Conservation (phyloP, 2,888 invertebrate genomes). For the Troides aeacus region DNA sequence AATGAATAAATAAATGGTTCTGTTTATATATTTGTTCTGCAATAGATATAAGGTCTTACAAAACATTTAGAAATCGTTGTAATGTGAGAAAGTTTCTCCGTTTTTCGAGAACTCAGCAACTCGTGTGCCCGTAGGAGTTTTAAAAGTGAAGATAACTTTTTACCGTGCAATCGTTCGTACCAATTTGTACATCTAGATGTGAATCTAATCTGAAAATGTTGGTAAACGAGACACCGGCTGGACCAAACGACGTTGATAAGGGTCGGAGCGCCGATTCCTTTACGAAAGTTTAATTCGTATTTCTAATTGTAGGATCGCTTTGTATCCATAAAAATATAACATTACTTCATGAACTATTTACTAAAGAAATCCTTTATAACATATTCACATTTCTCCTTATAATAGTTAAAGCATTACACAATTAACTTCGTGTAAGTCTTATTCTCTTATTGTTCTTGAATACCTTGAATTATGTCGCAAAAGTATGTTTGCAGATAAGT, state of each 20-base stretch:
- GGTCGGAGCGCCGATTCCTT: not conserved
- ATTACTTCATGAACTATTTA: not conserved
- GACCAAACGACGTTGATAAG: slow-evolving; percentile 4
- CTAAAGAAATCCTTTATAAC: not conserved
- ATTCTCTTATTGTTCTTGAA: not conserved
- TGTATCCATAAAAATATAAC: not conserved
- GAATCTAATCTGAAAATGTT: not conserved
- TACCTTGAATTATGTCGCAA: not conserved
- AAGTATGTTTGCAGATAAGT: not conserved
- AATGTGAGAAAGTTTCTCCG: no score
- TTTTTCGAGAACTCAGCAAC: no score
- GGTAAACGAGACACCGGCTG: slow-evolving; percentile 3
- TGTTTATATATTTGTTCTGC: no score
- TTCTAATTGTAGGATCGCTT: not conserved
- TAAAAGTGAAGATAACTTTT: not conserved
- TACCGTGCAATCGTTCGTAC: not conserved
- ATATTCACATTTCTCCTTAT: not conserved
- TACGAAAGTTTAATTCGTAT: slow-evolving; percentile 1
- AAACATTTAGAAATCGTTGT: no score
- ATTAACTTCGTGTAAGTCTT: not conserved
- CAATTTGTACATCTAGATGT: not conserved
- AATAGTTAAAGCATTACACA: not conserved
- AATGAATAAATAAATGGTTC: no score
- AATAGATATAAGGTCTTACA: no score
- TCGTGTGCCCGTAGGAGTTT: not conserved